Conservation (phyloP, 1,140 invertebrate genomes). For the Physella acuta region DNA sequence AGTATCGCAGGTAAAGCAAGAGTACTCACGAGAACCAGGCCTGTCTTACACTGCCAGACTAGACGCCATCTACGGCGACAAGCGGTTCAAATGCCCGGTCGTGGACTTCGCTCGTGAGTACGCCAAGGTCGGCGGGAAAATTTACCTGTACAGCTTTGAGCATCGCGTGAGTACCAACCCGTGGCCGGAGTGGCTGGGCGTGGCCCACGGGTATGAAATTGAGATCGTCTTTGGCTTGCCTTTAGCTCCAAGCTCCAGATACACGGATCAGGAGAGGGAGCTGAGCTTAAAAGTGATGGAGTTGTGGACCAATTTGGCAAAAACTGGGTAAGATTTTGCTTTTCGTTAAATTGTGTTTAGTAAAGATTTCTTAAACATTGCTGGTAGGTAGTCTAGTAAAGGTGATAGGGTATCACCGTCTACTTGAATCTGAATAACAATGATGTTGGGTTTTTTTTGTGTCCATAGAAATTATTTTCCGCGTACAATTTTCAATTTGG, state of each 20-base stretch:
- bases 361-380: too few species aligned
- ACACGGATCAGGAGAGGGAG: conserved; percentile 82
- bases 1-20: conserved; percentile 64
- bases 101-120: conserved; percentile 32
- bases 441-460: too few species aligned
- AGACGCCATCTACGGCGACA: conserved; percentile 35
- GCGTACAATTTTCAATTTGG: too few species aligned
- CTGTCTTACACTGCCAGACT: conserved; percentile 24
- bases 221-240: conserved; percentile 88
- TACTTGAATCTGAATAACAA: too few species aligned
- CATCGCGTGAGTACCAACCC: conserved; percentile 66
- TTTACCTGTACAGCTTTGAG: conserved; percentile 44
- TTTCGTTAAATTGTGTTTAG: too few species aligned
- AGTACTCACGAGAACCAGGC: not conserved
- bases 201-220: conserved; percentile 94
- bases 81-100: conserved; percentile 43
- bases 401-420: too few species aligned
- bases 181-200: conserved; percentile 94
- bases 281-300: conserved; percentile 87
- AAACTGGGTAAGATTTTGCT: conserved; percentile 77
- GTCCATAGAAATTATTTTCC: too few species aligned
- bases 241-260: conserved; percentile 74
- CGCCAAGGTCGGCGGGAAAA: conserved; percentile 66
- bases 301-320: conserved; percentile 90
- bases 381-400: too few species aligned